These are phyloP conservation scores for Euplexia lucipara DNA, from an alignment of 2,888 invertebrate genomes.

Conservation along the genomic window DNA sequence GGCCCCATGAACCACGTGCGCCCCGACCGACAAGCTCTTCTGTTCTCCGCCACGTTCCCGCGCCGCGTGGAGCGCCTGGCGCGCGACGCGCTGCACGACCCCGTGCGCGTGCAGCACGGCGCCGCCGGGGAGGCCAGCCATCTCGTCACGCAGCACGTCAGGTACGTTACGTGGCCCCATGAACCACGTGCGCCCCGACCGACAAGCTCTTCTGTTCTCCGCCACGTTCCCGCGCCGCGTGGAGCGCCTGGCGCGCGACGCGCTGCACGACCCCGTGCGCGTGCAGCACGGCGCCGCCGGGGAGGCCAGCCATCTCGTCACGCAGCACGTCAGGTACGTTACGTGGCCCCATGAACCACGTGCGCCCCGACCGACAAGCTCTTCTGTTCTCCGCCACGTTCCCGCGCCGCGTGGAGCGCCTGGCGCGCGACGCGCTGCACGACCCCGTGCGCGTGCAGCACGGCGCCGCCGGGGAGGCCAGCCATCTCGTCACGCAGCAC, in stretches of 20 bases:
- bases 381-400: conserved; percentile 99
- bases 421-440: conserved; percentile 97
- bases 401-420: conserved; percentile 97
- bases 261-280: conserved; percentile 97
- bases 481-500: conserved; percentile 97
- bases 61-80: conserved; percentile 98
- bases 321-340: conserved; percentile 94
- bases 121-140: conserved; percentile 98
- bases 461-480: conserved; percentile 98
- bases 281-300: conserved; percentile 98
- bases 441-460: conserved; percentile 99
- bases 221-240: conserved; percentile 93
- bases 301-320: conserved; percentile 98
- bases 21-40: no score
- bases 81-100: conserved; percentile 98
- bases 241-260: conserved; percentile 98
- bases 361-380: conserved; percentile 98
- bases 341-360: conserved; percentile 93
- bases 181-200: no score
- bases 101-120: conserved; percentile 98
- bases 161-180: conserved; percentile 69
- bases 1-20: no score
- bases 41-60: conserved; percentile 82
- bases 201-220: no score
- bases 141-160: conserved; percentile 97